These are phyloP conservation scores for Pristionchus exspectatus DNA, from an alignment of 2,888 invertebrate genomes.

Conservation along the genomic window DNA sequence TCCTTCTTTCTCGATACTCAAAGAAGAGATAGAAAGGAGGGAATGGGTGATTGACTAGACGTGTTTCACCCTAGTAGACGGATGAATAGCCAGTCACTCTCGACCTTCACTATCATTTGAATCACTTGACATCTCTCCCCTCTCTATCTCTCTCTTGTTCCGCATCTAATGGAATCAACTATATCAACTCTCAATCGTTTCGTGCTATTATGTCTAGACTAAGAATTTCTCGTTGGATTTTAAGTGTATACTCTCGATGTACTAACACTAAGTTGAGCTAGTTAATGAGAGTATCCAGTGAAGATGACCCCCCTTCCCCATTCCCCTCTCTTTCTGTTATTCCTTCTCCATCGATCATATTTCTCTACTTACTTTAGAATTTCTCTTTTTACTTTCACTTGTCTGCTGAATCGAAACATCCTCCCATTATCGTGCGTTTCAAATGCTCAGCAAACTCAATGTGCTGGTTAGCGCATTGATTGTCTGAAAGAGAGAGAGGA, in stretches of 20 bases:
- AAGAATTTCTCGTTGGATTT: too few species aligned
- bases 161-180: not conserved
- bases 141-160: not conserved
- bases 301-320: not conserved
- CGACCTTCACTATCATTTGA: constrained; percentile 3
- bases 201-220: not conserved
- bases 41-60: constrained; percentile 33
- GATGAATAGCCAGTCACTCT: constrained; percentile 14
- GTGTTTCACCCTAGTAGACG: not conserved
- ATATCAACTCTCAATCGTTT: not conserved
- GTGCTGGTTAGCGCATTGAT: too few species aligned
- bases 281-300: constrained; percentile 6
- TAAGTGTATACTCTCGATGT: not conserved
- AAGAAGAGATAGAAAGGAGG: not conserved
- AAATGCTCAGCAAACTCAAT: too few species aligned
- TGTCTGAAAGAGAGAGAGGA: too few species aligned
- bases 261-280: not conserved
- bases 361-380: not conserved
- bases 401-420: not conserved
- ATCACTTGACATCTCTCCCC: not conserved
- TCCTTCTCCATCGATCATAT: not conserved
- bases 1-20: not conserved
- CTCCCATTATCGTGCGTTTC: too few species aligned
- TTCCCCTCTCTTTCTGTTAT: not conserved
- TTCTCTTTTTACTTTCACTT: not conserved